Percentiles rank a stretch among this genome's conserved stretches.
Evolutionary conservation across 2,113 vertebrate species (phyloP).

Genomic region (Micronisus gabar): DNA sequence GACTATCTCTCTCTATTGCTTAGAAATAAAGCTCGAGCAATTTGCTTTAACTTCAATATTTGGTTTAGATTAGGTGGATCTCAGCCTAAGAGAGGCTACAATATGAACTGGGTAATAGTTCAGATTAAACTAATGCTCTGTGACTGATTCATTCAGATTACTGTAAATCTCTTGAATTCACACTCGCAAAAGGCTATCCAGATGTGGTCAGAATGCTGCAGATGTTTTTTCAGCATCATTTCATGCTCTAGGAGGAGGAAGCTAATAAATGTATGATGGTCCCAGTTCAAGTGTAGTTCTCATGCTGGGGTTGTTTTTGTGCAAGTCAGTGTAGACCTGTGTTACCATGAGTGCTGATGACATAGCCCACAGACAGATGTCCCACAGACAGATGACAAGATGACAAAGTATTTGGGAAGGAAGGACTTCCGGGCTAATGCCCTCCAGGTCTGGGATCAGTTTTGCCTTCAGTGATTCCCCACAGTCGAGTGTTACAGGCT

Average conservation of each 20-base stretch:
- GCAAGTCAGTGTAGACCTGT: not conserved
- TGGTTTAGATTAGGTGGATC: not conserved
- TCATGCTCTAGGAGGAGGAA: not conserved
- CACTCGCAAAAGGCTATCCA: not conserved
- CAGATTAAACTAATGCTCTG: not conserved
- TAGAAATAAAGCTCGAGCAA: not conserved
- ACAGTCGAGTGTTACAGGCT: not conserved
- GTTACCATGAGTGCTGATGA: not conserved
- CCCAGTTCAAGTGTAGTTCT: not conserved
- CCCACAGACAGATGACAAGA: not conserved
- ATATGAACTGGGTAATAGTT: not conserved
- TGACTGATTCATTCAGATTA: not conserved
- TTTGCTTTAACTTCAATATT: not conserved
- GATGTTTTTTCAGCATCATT: not conserved
- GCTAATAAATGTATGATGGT: not conserved
- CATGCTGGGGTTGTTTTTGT: not conserved
- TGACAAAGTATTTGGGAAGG: not conserved
- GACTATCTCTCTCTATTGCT: not conserved
- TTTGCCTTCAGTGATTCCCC: not conserved
- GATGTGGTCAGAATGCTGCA: not conserved
- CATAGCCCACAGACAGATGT: not conserved
- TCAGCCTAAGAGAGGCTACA: not conserved
- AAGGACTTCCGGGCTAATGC: not conserved
- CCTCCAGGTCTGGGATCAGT: not conserved
- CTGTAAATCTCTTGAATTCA: not conserved